Percentiles rank a stretch among this genome's conserved stretches.
These are phyloP conservation scores for Apolygus lucorum DNA, from an alignment of 1,140 invertebrate genomes.

Conservation along the genomic window DNA sequence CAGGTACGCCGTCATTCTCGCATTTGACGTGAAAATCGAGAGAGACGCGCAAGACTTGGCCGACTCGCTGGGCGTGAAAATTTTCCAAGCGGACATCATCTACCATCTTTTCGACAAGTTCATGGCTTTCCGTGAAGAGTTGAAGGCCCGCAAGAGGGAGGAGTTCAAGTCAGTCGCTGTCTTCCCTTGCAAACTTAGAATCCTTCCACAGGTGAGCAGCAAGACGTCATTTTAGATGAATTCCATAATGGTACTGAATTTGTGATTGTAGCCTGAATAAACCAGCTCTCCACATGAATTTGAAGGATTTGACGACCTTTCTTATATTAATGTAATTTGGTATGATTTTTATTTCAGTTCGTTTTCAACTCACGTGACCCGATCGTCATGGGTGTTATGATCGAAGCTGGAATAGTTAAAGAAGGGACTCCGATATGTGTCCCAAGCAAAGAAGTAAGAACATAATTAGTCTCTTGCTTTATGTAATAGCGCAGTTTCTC, in stretches of 20 bases:
- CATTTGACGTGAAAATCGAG: constrained; percentile 98
- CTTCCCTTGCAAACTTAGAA: constrained; percentile 91
- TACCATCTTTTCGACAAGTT: constrained; percentile 99
- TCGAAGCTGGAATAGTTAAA: constrained; percentile 92
- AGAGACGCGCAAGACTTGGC: constrained; percentile 95
- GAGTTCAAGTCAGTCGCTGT: constrained; percentile 94
- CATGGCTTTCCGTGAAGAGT: constrained; percentile 84
- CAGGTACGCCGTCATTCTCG: constrained; percentile 93
- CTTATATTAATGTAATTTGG: constrained; percentile 2
- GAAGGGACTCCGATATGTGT: constrained; percentile 96
- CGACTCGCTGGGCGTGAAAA: constrained; percentile 85
- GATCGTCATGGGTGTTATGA: constrained; percentile 90
- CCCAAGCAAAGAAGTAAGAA: constrained; percentile 81
- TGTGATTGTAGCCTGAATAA: not conserved
- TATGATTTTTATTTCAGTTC: constrained; percentile 51
- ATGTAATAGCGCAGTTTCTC: too few relatives aligned
- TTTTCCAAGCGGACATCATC: constrained; percentile 99
- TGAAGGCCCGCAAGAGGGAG: constrained; percentile 86
- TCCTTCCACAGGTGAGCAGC: constrained; percentile 64
- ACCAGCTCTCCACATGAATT: too few relatives aligned
- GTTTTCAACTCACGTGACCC: constrained; percentile 97
- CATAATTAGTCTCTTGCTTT: too few relatives aligned
- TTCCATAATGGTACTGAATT: too few relatives aligned
- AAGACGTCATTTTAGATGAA: not conserved
- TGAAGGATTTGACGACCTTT: not conserved